These are phyloP conservation scores for Dinomys branickii DNA, from an alignment of 2,113 vertebrate genomes.

Conservation along the genomic window DNA sequence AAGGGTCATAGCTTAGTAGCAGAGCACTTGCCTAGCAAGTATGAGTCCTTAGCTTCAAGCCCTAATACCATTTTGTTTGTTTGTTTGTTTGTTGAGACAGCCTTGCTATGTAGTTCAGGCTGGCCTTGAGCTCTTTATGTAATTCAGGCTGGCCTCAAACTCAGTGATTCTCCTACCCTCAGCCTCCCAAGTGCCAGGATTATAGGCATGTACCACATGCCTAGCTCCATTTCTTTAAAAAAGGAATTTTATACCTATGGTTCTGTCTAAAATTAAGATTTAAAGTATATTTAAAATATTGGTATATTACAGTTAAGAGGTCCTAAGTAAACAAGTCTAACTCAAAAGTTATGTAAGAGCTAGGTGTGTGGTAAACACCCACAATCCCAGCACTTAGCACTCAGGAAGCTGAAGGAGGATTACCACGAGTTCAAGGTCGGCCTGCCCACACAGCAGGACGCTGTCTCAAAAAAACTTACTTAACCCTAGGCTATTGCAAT, in stretches of 20 bases:
- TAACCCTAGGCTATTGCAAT: not conserved
- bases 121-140: no score
- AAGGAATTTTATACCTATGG: not conserved
- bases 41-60: not conserved
- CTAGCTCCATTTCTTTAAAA: not conserved
- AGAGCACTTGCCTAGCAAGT: not conserved
- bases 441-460: not conserved
- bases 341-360: slow-evolving; percentile 5
- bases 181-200: no score
- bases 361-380: not conserved
- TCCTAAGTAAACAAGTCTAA: slow-evolving; percentile 47
- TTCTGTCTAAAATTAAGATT: slow-evolving; percentile 49
- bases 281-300: not conserved
- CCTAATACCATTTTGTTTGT: not conserved
- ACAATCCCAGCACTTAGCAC: not conserved
- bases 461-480: not conserved
- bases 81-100: not conserved
- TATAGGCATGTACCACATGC: no score
- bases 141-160: no score
- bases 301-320: slow-evolving; percentile 25
- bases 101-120: no score
- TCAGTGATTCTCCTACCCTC: no score
- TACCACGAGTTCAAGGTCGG: not conserved
- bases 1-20: not conserved
- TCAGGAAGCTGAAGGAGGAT: not conserved